Conservation (phyloP, 2,113 vertebrate genomes). For the Aleadryas rufinucha region DNA sequence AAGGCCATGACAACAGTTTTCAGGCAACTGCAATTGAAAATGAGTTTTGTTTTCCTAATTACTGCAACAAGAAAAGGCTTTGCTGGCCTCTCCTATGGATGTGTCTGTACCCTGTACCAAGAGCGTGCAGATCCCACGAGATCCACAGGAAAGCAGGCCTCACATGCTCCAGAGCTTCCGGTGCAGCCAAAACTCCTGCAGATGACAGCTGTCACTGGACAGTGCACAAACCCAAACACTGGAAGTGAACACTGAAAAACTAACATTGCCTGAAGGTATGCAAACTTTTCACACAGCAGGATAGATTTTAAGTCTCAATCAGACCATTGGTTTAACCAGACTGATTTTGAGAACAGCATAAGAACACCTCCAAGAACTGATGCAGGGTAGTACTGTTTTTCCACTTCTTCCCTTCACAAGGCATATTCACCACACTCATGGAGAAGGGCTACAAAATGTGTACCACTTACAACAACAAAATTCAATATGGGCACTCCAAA, state of each 20-base stretch:
- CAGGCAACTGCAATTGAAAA: neutral
- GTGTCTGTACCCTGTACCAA: neutral
- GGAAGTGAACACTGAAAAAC: neutral
- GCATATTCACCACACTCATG: neutral
- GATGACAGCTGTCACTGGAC: constrained; percentile 47
- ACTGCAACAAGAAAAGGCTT: neutral
- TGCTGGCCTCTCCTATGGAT: neutral
- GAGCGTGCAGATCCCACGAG: neutral
- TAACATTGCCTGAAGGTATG: neutral
- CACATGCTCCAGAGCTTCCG: neutral
- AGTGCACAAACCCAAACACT: neutral
- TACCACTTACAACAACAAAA: neutral
- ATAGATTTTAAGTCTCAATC: neutral
- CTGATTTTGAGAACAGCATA: neutral
- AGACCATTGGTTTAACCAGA: neutral
- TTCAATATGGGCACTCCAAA: neutral
- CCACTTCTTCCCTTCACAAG: neutral
- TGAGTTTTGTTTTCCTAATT: neutral
- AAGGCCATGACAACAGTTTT: neutral
- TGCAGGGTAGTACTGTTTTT: neutral
- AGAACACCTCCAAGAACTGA: neutral
- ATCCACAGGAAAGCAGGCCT: neutral
- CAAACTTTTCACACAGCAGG: neutral
- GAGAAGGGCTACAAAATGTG: neutral
- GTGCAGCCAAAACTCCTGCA: neutral